Conservation (phyloP, 1,140 invertebrate genomes). For the Nephotettix cincticeps region DNA sequence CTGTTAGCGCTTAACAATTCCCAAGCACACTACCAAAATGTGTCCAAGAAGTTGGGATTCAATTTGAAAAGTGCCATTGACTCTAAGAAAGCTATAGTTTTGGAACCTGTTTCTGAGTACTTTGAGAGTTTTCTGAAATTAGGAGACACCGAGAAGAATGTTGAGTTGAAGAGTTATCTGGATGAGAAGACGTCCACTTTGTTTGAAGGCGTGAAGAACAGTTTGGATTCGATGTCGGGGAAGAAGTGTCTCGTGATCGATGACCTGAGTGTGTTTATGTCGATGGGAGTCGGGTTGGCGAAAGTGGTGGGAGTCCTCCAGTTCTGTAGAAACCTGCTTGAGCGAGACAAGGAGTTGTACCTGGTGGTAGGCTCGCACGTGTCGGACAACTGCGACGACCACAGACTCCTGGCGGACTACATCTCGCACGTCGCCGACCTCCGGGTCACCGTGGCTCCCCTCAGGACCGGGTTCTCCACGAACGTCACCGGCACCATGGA, state of each 20-base stretch:
- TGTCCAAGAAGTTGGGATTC: slow-evolving; percentile 6
- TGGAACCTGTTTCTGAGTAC: not conserved
- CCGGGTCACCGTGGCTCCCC: not conserved
- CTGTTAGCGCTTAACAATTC: slow-evolving; percentile 6
- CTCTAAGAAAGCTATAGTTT: not conserved
- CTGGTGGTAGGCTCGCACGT: not conserved
- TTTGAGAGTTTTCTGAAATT: not conserved
- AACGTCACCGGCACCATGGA: not conserved
- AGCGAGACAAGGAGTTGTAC: not conserved
- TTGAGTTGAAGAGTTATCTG: not conserved
- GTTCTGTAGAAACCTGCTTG: not conserved
- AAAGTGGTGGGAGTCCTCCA: not conserved
- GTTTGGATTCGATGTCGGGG: not conserved
- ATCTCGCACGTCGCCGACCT: not conserved
- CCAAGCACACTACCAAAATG: not conserved
- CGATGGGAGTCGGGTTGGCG: not conserved
- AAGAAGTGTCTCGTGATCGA: not conserved
- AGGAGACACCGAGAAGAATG: not conserved
- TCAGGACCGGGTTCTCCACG: slow-evolving; percentile 8
- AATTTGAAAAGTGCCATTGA: not conserved
- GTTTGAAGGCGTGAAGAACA: not conserved
- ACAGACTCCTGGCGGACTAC: not conserved
- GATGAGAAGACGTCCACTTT: not conserved
- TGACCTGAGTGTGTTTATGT: not conserved
- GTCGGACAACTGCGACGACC: not conserved